Base-by-base conservation (phyloP, 2,797 vertebrate species). In the Neoniphon sammara region DNA sequence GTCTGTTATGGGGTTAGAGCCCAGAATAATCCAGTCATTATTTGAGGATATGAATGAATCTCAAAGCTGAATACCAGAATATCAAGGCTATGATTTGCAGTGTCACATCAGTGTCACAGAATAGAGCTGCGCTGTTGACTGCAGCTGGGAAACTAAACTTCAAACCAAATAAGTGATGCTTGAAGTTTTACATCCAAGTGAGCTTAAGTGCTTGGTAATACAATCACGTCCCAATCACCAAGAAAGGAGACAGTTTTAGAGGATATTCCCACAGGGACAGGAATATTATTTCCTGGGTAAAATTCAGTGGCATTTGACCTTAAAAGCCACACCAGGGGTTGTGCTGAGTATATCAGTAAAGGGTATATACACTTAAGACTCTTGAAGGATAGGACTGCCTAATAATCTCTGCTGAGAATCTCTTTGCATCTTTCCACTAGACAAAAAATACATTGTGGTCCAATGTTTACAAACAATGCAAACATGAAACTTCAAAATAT, bases 101-200 rank as follows among this genome's bases (percentile, higher is more conserved):
- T 89, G 87, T 89, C 89, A 83, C 64, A 65, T 84, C 61, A 15
- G 60, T 59, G 50, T 31, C 39, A 73, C 70, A 75, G 82, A 82
- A 75, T 47, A 15, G 53, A 85, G 81, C 85, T 66, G 77, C 70
- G 71, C 77, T 46, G 20, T 55, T 25, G 42, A 44, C 11, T n/a
- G 71, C 25, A 39, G 55, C 61, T 70, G 82, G 71, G 20, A 54
- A 55, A 69, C 47, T 49, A 49, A 63, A 80, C 80, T 80, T 79
- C 50, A 57, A 6, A 31, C 30, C 56, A 53, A 89, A 60, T 76
- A 87, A 84, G 90, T 86, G 85, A 89, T 83, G 79, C 89, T 86
- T 85, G 54, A 68, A 75, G 70, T 70, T 74, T 77, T 69, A 47
- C 65, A 73, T 85, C 21, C 4, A 46, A 0, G 14, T 66, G 47